Evolutionary conservation across 2,797 vertebrate genomes (phyloP).

Genomic region (Galago senegalensis): DNA sequence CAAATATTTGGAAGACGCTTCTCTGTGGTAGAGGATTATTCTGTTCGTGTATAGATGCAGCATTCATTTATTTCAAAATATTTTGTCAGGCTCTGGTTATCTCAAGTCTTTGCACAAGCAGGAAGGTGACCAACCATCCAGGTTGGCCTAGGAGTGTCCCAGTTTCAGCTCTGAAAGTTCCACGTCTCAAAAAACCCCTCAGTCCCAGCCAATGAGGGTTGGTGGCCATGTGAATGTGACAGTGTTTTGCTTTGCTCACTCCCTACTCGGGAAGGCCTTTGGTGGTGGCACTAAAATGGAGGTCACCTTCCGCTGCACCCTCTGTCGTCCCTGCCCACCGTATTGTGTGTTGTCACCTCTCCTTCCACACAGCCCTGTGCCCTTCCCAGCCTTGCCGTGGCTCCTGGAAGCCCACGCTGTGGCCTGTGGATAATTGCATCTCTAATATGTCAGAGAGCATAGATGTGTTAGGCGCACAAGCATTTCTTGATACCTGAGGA

Average conservation of each 20-base stretch:
- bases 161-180: not conserved
- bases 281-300: accelerated
- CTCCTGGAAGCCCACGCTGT: not conserved
- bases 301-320: not conserved
- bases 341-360: not conserved
- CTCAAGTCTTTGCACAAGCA: not conserved
- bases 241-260: not conserved
- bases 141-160: not conserved
- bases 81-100: not conserved
- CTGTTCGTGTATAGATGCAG: not conserved
- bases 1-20: not conserved
- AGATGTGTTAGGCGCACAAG: not conserved
- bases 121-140: too few species aligned
- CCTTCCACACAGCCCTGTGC: too few species aligned
- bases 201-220: not conserved
- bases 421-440: not conserved
- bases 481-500: not conserved
- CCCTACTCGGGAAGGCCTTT: not conserved
- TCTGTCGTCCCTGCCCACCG: not conserved
- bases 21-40: not conserved
- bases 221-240: not conserved
- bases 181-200: not conserved
- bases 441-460: not conserved
- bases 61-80: not conserved
- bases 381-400: not conserved